Base-by-base conservation (phyloP, 2,888 invertebrate genomes). In the Temnothorax rugatulus region DNA sequence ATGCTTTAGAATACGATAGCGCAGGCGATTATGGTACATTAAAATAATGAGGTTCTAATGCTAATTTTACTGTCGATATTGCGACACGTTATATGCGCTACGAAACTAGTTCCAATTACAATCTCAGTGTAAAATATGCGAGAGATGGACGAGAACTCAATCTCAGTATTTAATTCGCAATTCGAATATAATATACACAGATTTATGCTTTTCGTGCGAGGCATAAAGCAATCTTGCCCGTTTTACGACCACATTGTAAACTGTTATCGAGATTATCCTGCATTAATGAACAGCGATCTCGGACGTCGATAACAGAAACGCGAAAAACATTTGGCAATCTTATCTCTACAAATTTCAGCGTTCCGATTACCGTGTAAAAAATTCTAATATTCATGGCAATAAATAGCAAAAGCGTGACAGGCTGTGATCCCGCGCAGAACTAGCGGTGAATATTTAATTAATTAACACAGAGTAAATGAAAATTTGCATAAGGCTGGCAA, bases 361-460 rank as follows among this genome's bases (percentile, higher is more conserved):
- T 57, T 44, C 66, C 66, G 41, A 79, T 66, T 61, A 47, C 54
- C 64, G 59, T 29, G 9, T 29, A 18, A 34, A 50, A 81, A 82
- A 54, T 18, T 54, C 63, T 34, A 61, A 76, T 54, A 61, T 54
- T 71, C 54, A 13, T 11, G 29, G 38, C 29, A 84, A 74, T 84
- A 88, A 87, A 90, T 85, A 87, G 82, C 84, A 77, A 84, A 74
- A 75, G 66, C 54, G 82, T 88, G 66, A 85, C 82, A 85, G 85
- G 81, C 63, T 84, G 83, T 81, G 82, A 75, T 81, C 83, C 82
- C 83, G 84, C 47, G 9, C 83, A 85, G 11, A 47, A 82, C 61
- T 18, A 59, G 29, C 52, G 75, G 85, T 86, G 88, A 89, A 91
- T 88, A 89, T 92, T 92, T 89, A 89, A 92, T 91, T 91, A 91